Percentiles rank a stretch among this genome's conserved stretches.
Conservation (phyloP, 2,113 vertebrate species). For the Dolichallabes microphthalmus region DNA sequence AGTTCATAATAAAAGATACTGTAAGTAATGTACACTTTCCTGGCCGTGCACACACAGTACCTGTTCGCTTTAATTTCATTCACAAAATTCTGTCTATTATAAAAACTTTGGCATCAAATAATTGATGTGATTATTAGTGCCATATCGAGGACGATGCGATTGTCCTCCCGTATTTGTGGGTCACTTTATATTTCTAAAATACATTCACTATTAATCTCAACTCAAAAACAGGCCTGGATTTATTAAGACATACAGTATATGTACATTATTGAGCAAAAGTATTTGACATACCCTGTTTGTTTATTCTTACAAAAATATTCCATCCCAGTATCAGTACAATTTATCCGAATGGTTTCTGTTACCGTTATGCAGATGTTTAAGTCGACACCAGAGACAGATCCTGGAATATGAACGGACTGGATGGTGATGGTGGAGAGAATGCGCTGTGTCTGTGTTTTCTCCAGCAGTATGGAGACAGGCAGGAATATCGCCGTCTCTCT, state of each 20-base stretch:
- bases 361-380: constrained; percentile 67
- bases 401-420: constrained; percentile 65
- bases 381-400: constrained; percentile 55
- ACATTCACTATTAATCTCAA: not conserved
- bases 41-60: no score
- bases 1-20: not conserved
- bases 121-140: not conserved
- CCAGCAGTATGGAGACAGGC: constrained; percentile 66
- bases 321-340: not conserved
- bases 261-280: not conserved
- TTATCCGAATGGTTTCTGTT: constrained; percentile 31
- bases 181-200: not conserved
- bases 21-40: not conserved
- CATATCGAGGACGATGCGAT: not conserved
- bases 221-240: not conserved
- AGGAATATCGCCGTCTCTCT: constrained; percentile 67
- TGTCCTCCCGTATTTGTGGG: not conserved
- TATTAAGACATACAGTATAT: not conserved
- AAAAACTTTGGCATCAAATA: not conserved
- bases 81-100: not conserved
- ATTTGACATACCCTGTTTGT: not conserved
- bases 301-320: not conserved
- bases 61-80: not conserved
- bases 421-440: constrained; percentile 59
- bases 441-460: constrained; percentile 41